A percentile compares a stretch with the other conserved stretches of the same genome.
Conservation (phyloP, 2,113 vertebrate species). For the Jacana jacana region DNA sequence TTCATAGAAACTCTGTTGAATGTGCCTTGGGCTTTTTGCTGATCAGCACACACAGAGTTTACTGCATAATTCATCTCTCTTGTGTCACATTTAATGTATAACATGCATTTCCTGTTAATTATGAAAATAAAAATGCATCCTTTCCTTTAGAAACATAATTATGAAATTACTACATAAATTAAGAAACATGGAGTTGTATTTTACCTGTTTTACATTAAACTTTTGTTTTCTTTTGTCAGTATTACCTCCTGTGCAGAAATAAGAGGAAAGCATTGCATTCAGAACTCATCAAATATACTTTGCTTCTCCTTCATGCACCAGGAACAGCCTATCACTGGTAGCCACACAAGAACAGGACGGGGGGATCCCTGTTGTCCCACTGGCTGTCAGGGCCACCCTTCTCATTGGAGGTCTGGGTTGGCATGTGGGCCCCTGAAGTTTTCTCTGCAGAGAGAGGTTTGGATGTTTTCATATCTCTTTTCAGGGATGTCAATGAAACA, state of each 20-base stretch:
- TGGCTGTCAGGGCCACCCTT: not conserved
- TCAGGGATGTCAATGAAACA: not conserved
- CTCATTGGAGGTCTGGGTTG: not conserved
- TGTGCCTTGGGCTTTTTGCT: constrained; percentile 75
- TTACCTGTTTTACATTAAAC: not conserved
- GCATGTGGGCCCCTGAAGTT: not conserved
- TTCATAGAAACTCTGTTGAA: constrained; percentile 64
- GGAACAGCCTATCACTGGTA: not conserved
- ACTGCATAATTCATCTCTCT: constrained; percentile 82
- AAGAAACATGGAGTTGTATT: constrained; percentile 21
- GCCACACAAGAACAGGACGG: not conserved
- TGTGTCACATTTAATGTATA: constrained; percentile 78
- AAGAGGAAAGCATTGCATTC: not conserved
- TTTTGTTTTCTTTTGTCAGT: not conserved
- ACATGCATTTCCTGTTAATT: constrained; percentile 79
- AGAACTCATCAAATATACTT: not conserved
- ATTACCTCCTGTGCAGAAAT: not conserved
- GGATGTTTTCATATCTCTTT: not conserved
- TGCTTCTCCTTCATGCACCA: not conserved
- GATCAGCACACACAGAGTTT: constrained; percentile 62
- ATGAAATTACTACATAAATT: constrained; percentile 58
- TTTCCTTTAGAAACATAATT: constrained; percentile 67
- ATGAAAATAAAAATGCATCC: constrained; percentile 71
- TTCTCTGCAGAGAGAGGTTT: not conserved
- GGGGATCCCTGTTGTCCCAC: not conserved